phyloP scores from a whole-genome alignment of 2,888 invertebrate genomes.

The Hirtodrosophila histrioides region DNA sequence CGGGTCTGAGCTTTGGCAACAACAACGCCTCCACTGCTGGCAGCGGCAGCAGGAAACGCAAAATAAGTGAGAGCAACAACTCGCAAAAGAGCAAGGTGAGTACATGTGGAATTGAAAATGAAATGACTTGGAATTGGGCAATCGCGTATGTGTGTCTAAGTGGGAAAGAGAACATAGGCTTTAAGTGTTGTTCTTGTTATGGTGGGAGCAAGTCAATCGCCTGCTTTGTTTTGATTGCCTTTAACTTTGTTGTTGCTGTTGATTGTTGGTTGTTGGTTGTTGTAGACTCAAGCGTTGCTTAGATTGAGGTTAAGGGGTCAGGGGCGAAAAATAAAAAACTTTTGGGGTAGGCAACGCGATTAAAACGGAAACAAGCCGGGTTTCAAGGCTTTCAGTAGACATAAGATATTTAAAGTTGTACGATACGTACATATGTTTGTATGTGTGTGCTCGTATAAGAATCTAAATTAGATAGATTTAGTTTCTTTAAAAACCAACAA shows the following conservation, averaged over 20 bases:
- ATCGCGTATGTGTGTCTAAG: not conserved
- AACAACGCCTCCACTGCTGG: slow-evolving; percentile 52
- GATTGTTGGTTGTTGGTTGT: slow-evolving; percentile 4
- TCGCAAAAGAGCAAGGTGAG: slow-evolving; percentile 84
- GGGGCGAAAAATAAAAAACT: slow-evolving; percentile 44
- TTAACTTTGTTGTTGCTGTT: slow-evolving; percentile 31
- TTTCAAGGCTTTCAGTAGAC: slow-evolving; percentile 19
- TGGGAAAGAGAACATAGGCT: slow-evolving; percentile 7
- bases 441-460: too few species aligned
- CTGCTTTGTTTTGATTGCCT: slow-evolving; percentile 75
- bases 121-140: slow-evolving; percentile 13
- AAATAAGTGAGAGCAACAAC: slow-evolving; percentile 83
- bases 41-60: slow-evolving; percentile 81
- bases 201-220: slow-evolving; percentile 65
- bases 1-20: slow-evolving; percentile 67
- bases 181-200: slow-evolving; percentile 16
- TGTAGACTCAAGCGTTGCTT: slow-evolving; percentile 27
- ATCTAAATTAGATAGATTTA: too few species aligned
- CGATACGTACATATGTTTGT: too few species aligned
- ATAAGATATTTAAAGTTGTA: slow-evolving; percentile 11
- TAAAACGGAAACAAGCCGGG: slow-evolving; percentile 29
- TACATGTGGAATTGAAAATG: slow-evolving; percentile 40
- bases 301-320: slow-evolving; percentile 63
- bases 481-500: too few species aligned
- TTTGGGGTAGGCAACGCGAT: slow-evolving; percentile 29